phyloP scores from a whole-genome alignment of 2,888 invertebrate genomes.

The Cheilosia scutellata region DNA sequence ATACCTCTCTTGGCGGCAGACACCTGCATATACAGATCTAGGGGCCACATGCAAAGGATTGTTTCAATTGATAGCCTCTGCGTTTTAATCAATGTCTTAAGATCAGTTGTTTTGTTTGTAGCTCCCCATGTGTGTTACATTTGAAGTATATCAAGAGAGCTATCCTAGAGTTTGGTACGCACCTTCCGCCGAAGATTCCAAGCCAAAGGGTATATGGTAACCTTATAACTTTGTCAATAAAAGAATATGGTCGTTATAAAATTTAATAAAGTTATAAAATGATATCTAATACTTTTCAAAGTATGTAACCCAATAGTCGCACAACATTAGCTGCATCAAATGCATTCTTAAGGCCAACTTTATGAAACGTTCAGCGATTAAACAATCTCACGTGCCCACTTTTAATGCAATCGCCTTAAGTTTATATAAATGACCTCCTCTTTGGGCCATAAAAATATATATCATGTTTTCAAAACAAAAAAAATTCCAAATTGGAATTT shows the following conservation, averaged over 20 bases:
- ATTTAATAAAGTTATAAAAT: slow-evolving; percentile 19
- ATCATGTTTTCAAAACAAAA: slow-evolving; percentile 31
- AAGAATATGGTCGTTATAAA: not conserved
- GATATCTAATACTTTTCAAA: not conserved
- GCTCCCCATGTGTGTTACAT: too few relatives aligned
- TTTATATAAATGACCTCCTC: slow-evolving; percentile 6
- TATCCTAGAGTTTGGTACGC: too few relatives aligned
- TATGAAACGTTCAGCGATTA: not conserved
- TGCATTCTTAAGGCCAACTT: not conserved
- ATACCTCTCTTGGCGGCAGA: too few relatives aligned
- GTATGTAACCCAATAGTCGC: not conserved
- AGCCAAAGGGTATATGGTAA: not conserved
- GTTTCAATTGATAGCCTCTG: too few relatives aligned
- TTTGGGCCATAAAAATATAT: slow-evolving; percentile 11
- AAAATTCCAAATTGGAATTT: slow-evolving; percentile 47
- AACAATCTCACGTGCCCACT: not conserved
- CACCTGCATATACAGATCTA: too few relatives aligned
- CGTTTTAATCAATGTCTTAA: too few relatives aligned
- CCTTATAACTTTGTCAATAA: not conserved
- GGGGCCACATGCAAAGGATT: too few relatives aligned
- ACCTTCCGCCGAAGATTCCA: too few relatives aligned
- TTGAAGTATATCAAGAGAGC: too few relatives aligned
- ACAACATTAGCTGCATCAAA: not conserved
- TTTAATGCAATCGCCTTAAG: not conserved
- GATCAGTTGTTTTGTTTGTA: too few relatives aligned